phyloP scores from a whole-genome alignment of 1,140 invertebrate species.

The Zaprionus davidi region DNA sequence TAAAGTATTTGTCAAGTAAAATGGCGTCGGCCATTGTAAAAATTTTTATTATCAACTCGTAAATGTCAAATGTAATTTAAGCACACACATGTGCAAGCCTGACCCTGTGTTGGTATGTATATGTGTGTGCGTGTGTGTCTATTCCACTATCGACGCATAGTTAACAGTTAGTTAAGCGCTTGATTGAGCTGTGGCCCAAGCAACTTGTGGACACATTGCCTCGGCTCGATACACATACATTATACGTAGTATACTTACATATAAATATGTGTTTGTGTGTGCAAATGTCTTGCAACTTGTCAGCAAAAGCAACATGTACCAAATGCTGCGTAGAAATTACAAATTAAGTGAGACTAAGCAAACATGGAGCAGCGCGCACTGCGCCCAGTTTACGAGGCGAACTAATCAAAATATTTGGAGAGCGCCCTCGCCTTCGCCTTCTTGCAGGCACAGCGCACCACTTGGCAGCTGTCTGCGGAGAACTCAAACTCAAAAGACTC shows the following conservation, averaged over 20 bases:
- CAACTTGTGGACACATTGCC: slow-evolving; percentile 65
- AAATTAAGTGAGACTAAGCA: slow-evolving; percentile 63
- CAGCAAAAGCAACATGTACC: slow-evolving; percentile 75
- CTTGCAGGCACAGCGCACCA: neutral
- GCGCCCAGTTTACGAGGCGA: slow-evolving; percentile 66
- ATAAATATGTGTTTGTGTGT: slow-evolving; percentile 7
- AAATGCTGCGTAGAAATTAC: slow-evolving; percentile 61
- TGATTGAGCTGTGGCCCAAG: slow-evolving; percentile 65
- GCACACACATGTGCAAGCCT: slow-evolving; percentile 48
- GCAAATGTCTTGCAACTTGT: slow-evolving; percentile 44
- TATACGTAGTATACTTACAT: neutral
- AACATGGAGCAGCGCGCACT: slow-evolving; percentile 34
- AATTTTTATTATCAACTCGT: slow-evolving; percentile 79
- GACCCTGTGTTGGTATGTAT: slow-evolving; percentile 12
- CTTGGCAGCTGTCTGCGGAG: slow-evolving; percentile 43
- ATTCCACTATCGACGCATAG: slow-evolving; percentile 36
- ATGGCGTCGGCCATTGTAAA: slow-evolving; percentile 81
- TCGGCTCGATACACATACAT: neutral
- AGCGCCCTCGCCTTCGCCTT: slow-evolving; percentile 25
- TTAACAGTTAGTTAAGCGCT: slow-evolving; percentile 65
- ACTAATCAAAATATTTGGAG: slow-evolving; percentile 77
- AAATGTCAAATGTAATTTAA: slow-evolving; percentile 84
- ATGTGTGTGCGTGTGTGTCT: slow-evolving; percentile 28
- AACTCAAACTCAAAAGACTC: slow-evolving; percentile 46
- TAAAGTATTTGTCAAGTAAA: slow-evolving; percentile 70